phyloP scores from a whole-genome alignment of 1,140 invertebrate species.

The Papilio xuthus region DNA sequence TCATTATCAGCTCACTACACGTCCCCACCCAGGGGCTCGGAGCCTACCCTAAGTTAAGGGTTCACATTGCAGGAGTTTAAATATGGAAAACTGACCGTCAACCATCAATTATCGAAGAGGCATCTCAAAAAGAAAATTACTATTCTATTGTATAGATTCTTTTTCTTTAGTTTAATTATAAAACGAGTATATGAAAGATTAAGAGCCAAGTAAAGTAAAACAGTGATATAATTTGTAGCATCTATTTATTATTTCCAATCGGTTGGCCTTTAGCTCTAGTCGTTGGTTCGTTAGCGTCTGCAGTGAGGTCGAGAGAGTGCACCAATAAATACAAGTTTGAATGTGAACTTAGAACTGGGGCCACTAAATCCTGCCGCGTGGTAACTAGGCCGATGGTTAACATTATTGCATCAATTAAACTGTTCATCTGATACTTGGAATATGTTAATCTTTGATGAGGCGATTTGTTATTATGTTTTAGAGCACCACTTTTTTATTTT shows the following conservation, averaged over 20 bases:
- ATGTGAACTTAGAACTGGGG: constrained; percentile 32
- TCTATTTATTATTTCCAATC: constrained; percentile 35
- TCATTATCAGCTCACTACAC: too few species aligned
- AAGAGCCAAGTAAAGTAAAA: not conserved
- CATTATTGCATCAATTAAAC: constrained; percentile 8
- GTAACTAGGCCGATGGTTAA: constrained; percentile 29
- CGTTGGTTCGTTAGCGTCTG: constrained; percentile 35
- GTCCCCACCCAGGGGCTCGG: too few species aligned
- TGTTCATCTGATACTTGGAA: constrained; percentile 2
- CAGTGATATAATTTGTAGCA: constrained; percentile 23
- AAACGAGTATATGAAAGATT: not conserved
- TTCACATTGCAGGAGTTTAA: too few species aligned
- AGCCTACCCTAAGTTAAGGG: too few species aligned
- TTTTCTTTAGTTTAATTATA: not conserved
- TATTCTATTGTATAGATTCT: not conserved
- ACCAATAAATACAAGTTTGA: constrained; percentile 37
- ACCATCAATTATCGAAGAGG: too few species aligned
- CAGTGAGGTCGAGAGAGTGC: constrained; percentile 29
- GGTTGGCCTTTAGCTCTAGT: constrained; percentile 31
- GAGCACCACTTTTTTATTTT: not conserved
- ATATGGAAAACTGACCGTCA: too few species aligned
- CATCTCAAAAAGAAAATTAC: too few species aligned
- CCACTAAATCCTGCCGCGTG: constrained; percentile 35
- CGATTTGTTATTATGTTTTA: not conserved
- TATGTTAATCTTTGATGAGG: constrained; percentile 20